Evolutionary conservation across 2,797 vertebrate genomes (phyloP), one percentile per base, ranked within the genome.

Genomic region (Nothura maculosa): DNA sequence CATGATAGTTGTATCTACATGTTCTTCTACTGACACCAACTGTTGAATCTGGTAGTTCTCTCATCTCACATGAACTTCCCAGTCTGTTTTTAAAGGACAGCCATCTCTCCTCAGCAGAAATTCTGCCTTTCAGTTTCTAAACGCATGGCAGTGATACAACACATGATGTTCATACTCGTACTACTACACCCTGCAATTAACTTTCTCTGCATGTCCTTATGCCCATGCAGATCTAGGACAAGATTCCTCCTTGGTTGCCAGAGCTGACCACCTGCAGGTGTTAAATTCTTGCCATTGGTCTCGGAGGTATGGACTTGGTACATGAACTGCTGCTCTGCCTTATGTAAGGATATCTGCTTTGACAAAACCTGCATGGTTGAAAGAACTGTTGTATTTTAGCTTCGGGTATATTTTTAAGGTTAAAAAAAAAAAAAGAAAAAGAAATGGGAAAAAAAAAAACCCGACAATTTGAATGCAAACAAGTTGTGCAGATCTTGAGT

Each of bases 121-220:
- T 43, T 61, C 48, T 61, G 32, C 17, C 30, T 40, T 38, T n/a
- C 34, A 14, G 1, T 57, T 91, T 80, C 76, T 57, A 61, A 67
- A 83, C 9, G 40, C 66, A 68, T 21, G 12, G 32, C 55, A 72
- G 64, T 0, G 0, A 64, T 14, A 61, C 1, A 58, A 61, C 1
- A 57, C 4, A 38, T 45, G 17, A 47, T 85, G 87, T 83, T 72
- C 62, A 58, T 18, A 55, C 10, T 12, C 38, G n/a, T 64, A 45
- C 7, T 68, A 72, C 61, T 21, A 28, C 9, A 52, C 11, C 48
- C 50, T 62, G 36, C 60, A 72, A 48, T 54, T 89, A 78, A 61
- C 25, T 74, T 81, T 43, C 73, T 72, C 6, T 45, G 6, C 38
- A 43, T 4, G 34, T 36, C 25, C 10, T 81, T 69, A 50, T 3